These are phyloP conservation scores for Cataglyphis altisquamis DNA, from an alignment of 2,888 invertebrate genomes.

Conservation along the genomic window DNA sequence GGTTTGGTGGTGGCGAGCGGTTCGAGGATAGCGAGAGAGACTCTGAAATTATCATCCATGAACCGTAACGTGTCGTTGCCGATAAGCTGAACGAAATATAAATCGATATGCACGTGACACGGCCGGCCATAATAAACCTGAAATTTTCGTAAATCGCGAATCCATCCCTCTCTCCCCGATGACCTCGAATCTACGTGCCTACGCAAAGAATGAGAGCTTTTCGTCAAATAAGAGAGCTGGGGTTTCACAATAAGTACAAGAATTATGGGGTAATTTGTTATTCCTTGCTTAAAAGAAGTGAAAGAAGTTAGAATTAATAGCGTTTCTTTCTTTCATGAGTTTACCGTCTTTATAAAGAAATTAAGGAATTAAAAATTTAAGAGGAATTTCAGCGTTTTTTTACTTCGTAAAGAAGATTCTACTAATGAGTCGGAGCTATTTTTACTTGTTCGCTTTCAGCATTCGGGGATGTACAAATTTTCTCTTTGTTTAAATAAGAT, in stretches of 20 bases:
- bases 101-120: slow-evolving; percentile 7
- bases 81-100: slow-evolving; percentile 32
- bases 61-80: slow-evolving; percentile 55
- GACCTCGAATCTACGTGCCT: slow-evolving; percentile 22
- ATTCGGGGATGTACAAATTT: background rate
- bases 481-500: background rate
- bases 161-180: background rate
- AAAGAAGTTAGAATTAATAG: slow-evolving; percentile 27
- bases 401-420: background rate
- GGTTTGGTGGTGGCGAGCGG: slow-evolving; percentile 26
- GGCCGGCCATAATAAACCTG: slow-evolving; percentile 4
- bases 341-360: slow-evolving; percentile 13
- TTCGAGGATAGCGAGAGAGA: slow-evolving; percentile 16
- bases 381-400: background rate
- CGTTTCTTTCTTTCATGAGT: background rate
- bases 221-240: background rate
- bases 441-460: background rate
- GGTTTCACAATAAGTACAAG: background rate
- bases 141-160: slow-evolving; percentile 39
- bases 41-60: slow-evolving; percentile 52
- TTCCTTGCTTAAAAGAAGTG: background rate
- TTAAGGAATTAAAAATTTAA: background rate
- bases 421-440: background rate
- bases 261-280: background rate
- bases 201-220: slow-evolving; percentile 18